These are phyloP conservation scores for Gymnocephalus cernua DNA, from an alignment of 2,113 vertebrate species.

Conservation along the genomic window DNA sequence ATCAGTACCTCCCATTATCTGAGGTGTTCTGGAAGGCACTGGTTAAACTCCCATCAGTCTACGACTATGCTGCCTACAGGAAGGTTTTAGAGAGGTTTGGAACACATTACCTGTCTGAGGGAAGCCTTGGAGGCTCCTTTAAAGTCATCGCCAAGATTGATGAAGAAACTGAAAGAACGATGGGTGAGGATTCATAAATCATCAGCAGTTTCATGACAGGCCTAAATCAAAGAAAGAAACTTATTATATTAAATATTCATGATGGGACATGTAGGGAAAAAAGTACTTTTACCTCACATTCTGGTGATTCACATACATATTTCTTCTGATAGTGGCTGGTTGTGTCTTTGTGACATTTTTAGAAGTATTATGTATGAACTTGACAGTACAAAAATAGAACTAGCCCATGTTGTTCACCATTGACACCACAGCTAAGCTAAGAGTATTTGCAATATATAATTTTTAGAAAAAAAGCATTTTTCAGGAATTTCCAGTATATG, in stretches of 20 bases:
- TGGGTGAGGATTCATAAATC: conserved; percentile 70
- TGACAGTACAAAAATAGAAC: not conserved
- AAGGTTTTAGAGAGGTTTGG: conserved; percentile 87
- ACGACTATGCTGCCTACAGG: conserved; percentile 86
- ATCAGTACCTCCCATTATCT: conserved; percentile 86
- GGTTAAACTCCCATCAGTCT: conserved; percentile 85
- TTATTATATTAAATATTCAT: not conserved
- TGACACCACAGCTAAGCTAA: not conserved
- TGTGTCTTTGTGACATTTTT: not conserved
- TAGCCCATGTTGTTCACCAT: too few relatives aligned
- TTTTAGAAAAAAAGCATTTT: not conserved
- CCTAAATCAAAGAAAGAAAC: not conserved
- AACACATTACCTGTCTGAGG: conserved; percentile 90
- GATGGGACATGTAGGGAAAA: not conserved
- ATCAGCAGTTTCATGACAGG: not conserved
- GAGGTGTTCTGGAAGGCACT: conserved; percentile 91
- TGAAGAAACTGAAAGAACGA: conserved; percentile 64
- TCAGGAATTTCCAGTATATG: not conserved
- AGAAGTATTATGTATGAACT: not conserved
- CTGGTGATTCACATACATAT: not conserved
- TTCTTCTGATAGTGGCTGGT: not conserved
- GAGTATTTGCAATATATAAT: not conserved
- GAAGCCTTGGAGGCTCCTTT: conserved; percentile 90
- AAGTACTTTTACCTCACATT: not conserved
- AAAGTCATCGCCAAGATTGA: conserved; percentile 82